Percentiles rank a stretch among this genome's conserved stretches.
phyloP scores from a whole-genome alignment of 2,797 vertebrate species.

The Periophthalmus magnuspinnatus region DNA sequence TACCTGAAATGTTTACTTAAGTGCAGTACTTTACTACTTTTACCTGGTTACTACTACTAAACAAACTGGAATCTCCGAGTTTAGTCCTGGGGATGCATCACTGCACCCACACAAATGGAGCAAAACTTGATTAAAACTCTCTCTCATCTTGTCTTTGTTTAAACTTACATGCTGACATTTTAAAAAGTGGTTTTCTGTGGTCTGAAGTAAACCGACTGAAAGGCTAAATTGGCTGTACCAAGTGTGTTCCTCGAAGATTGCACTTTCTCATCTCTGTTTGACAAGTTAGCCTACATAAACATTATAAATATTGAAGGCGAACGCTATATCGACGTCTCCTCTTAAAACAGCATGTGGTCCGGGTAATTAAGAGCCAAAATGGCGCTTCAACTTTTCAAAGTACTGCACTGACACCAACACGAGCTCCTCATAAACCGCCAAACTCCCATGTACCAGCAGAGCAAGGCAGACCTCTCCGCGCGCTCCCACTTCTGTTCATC shows the following conservation, averaged over 20 bases:
- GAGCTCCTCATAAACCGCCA: slow-evolving; percentile 29
- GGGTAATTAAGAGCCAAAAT: slow-evolving; percentile 44
- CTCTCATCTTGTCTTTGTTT: too few species aligned
- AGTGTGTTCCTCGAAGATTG: background rate
- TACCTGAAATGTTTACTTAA: too few species aligned
- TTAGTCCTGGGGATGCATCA: too few species aligned
- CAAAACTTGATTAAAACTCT: too few species aligned
- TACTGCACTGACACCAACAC: slow-evolving; percentile 14
- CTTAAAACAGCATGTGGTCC: slow-evolving; percentile 14
- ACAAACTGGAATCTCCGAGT: too few species aligned
- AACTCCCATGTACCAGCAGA: slow-evolving; percentile 24
- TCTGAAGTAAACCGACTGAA: background rate
- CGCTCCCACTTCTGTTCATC: slow-evolving; percentile 31
- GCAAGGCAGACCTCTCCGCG: slow-evolving; percentile 37
- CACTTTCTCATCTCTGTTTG: background rate
- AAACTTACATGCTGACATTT: too few species aligned
- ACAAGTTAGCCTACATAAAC: slow-evolving; percentile 1
- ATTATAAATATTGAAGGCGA: slow-evolving; percentile 6
- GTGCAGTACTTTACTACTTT: too few species aligned
- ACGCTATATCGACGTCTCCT: background rate
- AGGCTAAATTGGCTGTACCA: background rate
- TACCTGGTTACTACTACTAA: too few species aligned
- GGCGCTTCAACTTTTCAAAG: background rate
- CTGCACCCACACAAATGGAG: too few species aligned
- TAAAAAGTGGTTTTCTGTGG: background rate